These are phyloP conservation scores for Hippolais icterina DNA, from an alignment of 2,113 vertebrate species.

Conservation along the genomic window DNA sequence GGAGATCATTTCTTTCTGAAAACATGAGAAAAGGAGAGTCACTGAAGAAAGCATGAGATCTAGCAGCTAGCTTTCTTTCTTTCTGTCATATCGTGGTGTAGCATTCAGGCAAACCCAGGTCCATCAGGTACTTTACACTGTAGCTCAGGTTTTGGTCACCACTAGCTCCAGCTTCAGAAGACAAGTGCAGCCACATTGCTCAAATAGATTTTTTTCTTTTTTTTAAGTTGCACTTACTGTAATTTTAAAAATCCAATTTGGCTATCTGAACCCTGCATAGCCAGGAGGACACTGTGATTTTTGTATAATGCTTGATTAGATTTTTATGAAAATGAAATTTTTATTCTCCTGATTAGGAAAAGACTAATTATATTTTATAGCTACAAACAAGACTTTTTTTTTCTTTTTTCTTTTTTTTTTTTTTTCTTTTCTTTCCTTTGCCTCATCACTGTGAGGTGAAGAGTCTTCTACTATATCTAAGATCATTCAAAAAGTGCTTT, in stretches of 20 bases:
- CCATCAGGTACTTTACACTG: background rate
- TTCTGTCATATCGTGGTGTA: background rate
- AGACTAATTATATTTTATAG: slow-evolving; percentile 17
- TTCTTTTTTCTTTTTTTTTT: background rate
- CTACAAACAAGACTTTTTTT: background rate
- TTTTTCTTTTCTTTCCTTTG: background rate
- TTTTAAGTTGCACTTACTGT: slow-evolving; percentile 30
- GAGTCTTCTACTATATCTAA: slow-evolving; percentile 4
- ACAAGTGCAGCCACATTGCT: background rate
- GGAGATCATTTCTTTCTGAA: slow-evolving; percentile 29
- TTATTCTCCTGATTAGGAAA: slow-evolving; percentile 31
- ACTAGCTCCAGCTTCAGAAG: slow-evolving; percentile 57
- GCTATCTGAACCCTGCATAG: slow-evolving; percentile 41
- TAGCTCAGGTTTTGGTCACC: slow-evolving; percentile 58
- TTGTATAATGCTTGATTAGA: background rate
- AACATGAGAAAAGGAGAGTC: slow-evolving; percentile 49
- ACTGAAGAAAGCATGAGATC: slow-evolving; percentile 60
- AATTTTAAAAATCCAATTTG: slow-evolving; percentile 41
- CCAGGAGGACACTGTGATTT: slow-evolving; percentile 13
- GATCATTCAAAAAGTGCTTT: slow-evolving; percentile 58
- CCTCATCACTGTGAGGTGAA: background rate
- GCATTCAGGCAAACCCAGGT: slow-evolving; percentile 47
- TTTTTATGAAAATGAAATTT: slow-evolving; percentile 40
- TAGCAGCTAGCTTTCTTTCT: slow-evolving; percentile 68
- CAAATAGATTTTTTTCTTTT: background rate